These are phyloP conservation scores for Tenthredo amoena DNA, from an alignment of 2,888 invertebrate genomes.

Conservation along the genomic window DNA sequence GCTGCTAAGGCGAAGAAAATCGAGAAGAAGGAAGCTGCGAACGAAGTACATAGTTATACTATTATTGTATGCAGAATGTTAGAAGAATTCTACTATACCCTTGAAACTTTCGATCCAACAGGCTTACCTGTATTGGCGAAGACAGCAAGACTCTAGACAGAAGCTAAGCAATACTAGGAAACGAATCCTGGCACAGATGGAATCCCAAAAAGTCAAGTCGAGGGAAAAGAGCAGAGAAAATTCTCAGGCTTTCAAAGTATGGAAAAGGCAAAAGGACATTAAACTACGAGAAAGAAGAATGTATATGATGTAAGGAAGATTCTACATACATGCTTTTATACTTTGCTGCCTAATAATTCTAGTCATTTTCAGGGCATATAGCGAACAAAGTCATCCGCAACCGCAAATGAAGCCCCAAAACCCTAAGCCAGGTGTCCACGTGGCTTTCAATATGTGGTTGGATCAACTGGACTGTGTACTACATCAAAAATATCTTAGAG, in stretches of 20 bases:
- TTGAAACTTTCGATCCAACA: background rate
- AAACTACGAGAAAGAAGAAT: slow-evolving; percentile 51
- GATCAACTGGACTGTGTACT: slow-evolving; percentile 63
- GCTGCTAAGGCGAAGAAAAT: slow-evolving; percentile 52
- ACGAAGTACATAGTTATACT: slow-evolving; percentile 54
- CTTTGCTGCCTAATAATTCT: background rate
- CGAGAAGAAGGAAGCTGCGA: slow-evolving; percentile 56
- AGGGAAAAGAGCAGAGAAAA: slow-evolving; percentile 54
- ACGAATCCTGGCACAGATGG: slow-evolving; percentile 29
- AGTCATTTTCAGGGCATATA: background rate
- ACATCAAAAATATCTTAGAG: slow-evolving; percentile 63
- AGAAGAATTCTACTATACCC: background rate
- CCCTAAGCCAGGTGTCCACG: background rate
- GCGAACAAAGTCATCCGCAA: background rate
- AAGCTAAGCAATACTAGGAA: slow-evolving; percentile 48
- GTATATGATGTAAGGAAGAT: slow-evolving; percentile 47
- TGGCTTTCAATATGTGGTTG: slow-evolving; percentile 60
- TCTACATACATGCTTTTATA: background rate
- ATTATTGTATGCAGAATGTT: slow-evolving; percentile 3
- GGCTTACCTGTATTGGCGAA: slow-evolving; percentile 50
- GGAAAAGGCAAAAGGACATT: slow-evolving; percentile 54
- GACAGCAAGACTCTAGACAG: slow-evolving; percentile 43
- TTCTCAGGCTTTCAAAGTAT: slow-evolving; percentile 55
- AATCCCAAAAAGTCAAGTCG: slow-evolving; percentile 41
- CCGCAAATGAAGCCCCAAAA: background rate